phyloP scores from a whole-genome alignment of 2,113 vertebrate species.

The Vombatus ursinus region DNA sequence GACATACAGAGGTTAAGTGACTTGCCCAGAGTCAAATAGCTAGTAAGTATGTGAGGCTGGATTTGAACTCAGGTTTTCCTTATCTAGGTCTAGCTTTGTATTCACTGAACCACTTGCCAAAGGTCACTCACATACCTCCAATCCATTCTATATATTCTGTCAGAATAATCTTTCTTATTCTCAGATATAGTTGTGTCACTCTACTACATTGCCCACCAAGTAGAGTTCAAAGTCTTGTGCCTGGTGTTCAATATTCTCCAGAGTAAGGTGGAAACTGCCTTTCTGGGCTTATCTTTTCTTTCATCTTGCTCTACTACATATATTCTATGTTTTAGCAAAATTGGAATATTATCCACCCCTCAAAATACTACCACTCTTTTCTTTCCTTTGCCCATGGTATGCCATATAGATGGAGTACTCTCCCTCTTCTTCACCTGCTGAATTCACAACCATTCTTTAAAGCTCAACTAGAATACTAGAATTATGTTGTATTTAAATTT shows the following conservation, averaged over 20 bases:
- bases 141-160: neutral
- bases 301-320: neutral
- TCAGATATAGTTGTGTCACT: neutral
- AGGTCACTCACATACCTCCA: neutral
- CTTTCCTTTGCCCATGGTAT: neutral
- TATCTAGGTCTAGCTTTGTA: neutral
- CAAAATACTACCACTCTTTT: neutral
- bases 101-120: neutral
- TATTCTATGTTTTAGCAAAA: neutral
- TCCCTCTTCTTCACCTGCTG: neutral
- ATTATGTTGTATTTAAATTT: neutral
- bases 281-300: neutral
- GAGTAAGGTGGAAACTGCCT: neutral
- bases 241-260: neutral
- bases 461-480: neutral
- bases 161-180: neutral
- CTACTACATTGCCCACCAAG: neutral
- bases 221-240: neutral
- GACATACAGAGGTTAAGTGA: neutral
- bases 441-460: slow-evolving; percentile 1
- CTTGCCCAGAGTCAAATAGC: neutral
- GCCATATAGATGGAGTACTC: neutral
- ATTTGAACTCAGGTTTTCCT: neutral
- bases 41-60: neutral
- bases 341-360: neutral